Percentiles rank a stretch among this genome's conserved stretches.
These are phyloP conservation scores for Eulemur rufifrons DNA, from an alignment of 2,113 vertebrate genomes.

Conservation along the genomic window DNA sequence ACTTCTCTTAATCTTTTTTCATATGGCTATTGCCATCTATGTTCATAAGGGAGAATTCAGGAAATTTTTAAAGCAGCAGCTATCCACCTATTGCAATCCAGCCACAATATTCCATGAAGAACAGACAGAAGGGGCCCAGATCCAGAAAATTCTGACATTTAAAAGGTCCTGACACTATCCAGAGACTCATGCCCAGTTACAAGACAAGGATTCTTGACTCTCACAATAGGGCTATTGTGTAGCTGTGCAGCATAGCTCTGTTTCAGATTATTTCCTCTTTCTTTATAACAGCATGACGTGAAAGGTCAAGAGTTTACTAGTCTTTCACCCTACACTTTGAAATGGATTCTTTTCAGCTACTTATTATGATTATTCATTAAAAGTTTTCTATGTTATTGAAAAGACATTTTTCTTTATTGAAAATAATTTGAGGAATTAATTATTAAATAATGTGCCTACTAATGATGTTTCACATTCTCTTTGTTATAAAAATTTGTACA, in stretches of 20 bases:
- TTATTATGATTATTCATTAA: constrained; percentile 56
- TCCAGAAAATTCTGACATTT: constrained; percentile 80
- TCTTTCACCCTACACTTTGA: constrained; percentile 30
- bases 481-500: neutral
- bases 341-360: constrained; percentile 20
- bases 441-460: neutral
- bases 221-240: constrained; percentile 78
- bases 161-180: constrained; percentile 77
- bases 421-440: neutral
- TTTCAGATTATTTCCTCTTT: constrained; percentile 57
- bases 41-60: neutral
- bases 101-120: constrained; percentile 53
- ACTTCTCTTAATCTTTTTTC: neutral
- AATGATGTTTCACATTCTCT: neutral
- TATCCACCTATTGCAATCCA: constrained; percentile 16
- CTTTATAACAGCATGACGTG: constrained; percentile 21
- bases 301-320: constrained; percentile 66
- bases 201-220: neutral
- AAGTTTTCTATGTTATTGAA: neutral
- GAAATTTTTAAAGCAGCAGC: constrained; percentile 2
- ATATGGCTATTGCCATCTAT: neutral
- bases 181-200: constrained; percentile 44
- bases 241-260: constrained; percentile 37
- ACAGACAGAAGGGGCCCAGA: constrained; percentile 60
- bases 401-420: neutral